Evolutionary conservation across 2,888 invertebrate genomes (phyloP).

Genomic region (Teinopalpus imperialis): DNA sequence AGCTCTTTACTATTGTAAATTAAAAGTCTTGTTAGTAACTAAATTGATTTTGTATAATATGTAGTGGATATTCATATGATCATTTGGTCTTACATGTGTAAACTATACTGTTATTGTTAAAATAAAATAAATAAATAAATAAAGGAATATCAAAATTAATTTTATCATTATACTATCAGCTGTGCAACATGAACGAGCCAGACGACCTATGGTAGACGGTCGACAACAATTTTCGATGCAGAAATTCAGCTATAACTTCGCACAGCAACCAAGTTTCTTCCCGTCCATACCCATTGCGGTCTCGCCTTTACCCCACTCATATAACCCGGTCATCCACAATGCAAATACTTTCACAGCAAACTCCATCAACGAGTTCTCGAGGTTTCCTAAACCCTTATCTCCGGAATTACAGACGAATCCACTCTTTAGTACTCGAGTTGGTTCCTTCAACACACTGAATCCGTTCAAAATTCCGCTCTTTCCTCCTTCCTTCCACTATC

Average conservation of each 20-base stretch:
- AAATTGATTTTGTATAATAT: too few relatives aligned
- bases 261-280: slow-evolving; percentile 50
- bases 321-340: slow-evolving; percentile 40
- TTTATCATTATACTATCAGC: slow-evolving; percentile 85
- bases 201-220: slow-evolving; percentile 75
- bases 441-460: slow-evolving; percentile 49
- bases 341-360: slow-evolving; percentile 47
- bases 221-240: slow-evolving; percentile 71
- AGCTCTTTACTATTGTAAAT: too few relatives aligned
- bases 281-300: slow-evolving; percentile 47
- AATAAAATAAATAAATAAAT: too few relatives aligned
- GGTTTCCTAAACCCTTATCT: slow-evolving; percentile 36
- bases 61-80: too few relatives aligned
- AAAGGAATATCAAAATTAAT: too few relatives aligned
- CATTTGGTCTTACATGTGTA: too few relatives aligned
- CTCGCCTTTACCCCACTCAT: slow-evolving; percentile 48
- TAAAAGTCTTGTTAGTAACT: too few relatives aligned
- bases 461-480: slow-evolving; percentile 68
- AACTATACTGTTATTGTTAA: too few relatives aligned
- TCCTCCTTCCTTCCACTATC: slow-evolving; percentile 59
- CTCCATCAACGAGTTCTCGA: slow-evolving; percentile 43
- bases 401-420: slow-evolving; percentile 40
- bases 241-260: slow-evolving; percentile 70
- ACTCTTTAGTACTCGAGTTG: slow-evolving; percentile 41
- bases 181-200: slow-evolving; percentile 95